Evolutionary conservation across 2,888 invertebrate species (phyloP).

Genomic region (Macropis europaea): DNA sequence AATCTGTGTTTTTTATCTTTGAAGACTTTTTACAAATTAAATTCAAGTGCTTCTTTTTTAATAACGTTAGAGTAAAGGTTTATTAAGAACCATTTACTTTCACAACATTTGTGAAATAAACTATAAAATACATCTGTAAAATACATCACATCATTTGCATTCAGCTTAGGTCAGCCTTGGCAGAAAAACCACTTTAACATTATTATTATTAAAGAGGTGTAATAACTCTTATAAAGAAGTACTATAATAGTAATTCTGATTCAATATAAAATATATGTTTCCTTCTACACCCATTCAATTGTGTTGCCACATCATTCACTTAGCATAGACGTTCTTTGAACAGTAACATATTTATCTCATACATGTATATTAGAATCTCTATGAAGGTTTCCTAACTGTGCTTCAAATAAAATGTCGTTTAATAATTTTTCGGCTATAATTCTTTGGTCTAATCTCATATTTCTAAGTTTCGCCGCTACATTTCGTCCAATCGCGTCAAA

Average conservation of each 20-base stretch:
- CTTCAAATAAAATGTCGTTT: conserved; percentile 80
- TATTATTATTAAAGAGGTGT: conserved; percentile 5
- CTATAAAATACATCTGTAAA: conserved; percentile 31
- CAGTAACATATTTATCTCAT: conserved; percentile 48
- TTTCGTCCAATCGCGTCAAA: conserved; percentile 78
- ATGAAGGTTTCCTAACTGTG: conserved; percentile 78
- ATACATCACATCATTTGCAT: conserved; percentile 30
- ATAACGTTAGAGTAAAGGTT: conserved; percentile 16
- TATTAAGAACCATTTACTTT: neutral
- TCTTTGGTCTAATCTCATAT: conserved; percentile 78
- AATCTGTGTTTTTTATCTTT: conserved; percentile 20
- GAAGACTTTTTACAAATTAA: conserved; percentile 25
- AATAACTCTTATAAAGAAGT: conserved; percentile 20
- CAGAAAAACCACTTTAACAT: conserved; percentile 15
- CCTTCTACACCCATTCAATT: conserved; percentile 9
- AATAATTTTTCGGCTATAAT: conserved; percentile 80
- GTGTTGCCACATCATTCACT: neutral
- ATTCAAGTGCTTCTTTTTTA: conserved; percentile 18
- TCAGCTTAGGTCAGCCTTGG: neutral
- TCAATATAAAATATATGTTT: conserved; percentile 31
- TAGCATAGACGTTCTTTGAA: conserved; percentile 6
- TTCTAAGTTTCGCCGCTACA: conserved; percentile 79
- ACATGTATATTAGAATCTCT: conserved; percentile 78
- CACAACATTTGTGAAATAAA: conserved; percentile 12
- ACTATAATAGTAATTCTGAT: conserved; percentile 17